These are phyloP conservation scores for Festucalex cinctus DNA, from an alignment of 2,113 vertebrate genomes.

Conservation along the genomic window DNA sequence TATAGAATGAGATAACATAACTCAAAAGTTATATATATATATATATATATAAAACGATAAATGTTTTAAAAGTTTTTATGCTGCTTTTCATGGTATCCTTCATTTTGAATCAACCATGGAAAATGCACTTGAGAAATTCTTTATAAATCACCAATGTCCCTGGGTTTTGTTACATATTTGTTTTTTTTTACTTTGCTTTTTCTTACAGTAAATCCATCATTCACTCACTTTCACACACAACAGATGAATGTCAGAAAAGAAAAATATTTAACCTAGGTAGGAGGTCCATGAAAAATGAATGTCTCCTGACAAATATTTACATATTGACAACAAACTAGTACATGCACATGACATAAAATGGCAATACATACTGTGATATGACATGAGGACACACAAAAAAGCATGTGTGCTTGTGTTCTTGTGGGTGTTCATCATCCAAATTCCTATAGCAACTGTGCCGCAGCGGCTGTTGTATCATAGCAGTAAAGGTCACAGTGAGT, in stretches of 20 bases:
- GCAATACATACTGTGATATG: constrained; percentile 15
- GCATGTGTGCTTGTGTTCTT: background rate
- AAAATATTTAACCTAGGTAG: constrained; percentile 18
- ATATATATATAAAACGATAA: too few species aligned
- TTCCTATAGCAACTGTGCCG: background rate
- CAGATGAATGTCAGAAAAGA: constrained; percentile 15
- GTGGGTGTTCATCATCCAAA: background rate
- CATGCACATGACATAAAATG: background rate
- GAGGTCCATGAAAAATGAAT: constrained; percentile 7
- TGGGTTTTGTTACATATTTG: too few species aligned
- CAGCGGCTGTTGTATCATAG: constrained; percentile 19
- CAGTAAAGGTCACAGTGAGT: constrained; percentile 26
- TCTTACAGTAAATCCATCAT: background rate
- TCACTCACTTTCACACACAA: constrained; percentile 1
- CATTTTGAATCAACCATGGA: too few species aligned
- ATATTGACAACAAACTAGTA: constrained; percentile 19
- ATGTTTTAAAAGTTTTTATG: too few species aligned
- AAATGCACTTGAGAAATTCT: too few species aligned
- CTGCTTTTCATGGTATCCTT: too few species aligned
- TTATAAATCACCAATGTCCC: background rate
- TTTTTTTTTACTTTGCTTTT: background rate
- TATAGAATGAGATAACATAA: too few species aligned
- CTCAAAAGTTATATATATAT: background rate
- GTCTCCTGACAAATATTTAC: constrained; percentile 18
- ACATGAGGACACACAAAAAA: constrained; percentile 18